Conservation (phyloP, 2,888 invertebrate genomes). For the Hypsopygia costalis region DNA sequence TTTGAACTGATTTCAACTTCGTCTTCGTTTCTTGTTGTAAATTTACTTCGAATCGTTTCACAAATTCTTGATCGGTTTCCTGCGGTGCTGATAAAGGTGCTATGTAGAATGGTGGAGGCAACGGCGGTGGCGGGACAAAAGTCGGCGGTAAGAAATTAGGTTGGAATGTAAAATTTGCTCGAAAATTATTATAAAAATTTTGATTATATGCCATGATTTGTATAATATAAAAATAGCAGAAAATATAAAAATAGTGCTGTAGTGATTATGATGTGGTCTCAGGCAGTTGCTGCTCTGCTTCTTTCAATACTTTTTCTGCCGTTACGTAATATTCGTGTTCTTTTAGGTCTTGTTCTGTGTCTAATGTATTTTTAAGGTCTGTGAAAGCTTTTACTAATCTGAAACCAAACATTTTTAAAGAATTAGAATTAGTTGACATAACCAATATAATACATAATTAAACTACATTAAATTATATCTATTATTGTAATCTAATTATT, state of each 20-base stretch:
- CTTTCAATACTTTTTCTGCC: slow-evolving; percentile 85
- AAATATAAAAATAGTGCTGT: slow-evolving; percentile 25
- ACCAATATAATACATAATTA: too few relatives aligned
- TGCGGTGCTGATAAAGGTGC: slow-evolving; percentile 21
- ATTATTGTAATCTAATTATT: too few relatives aligned
- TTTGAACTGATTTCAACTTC: slow-evolving; percentile 24
- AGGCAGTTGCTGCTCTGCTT: slow-evolving; percentile 82
- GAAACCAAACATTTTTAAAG: slow-evolving; percentile 28
- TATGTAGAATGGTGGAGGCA: slow-evolving; percentile 32
- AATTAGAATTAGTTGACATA: too few relatives aligned
- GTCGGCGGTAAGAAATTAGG: slow-evolving; percentile 21
- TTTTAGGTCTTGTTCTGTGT: slow-evolving; percentile 88
- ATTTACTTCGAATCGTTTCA: slow-evolving; percentile 40
- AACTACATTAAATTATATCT: too few relatives aligned
- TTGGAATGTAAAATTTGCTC: slow-evolving; percentile 62
- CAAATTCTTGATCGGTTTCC: slow-evolving; percentile 40
- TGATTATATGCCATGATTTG: slow-evolving; percentile 67
- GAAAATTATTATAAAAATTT: slow-evolving; percentile 54
- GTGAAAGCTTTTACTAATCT: slow-evolving; percentile 86
- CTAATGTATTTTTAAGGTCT: slow-evolving; percentile 86
- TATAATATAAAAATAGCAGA: slow-evolving; percentile 37
- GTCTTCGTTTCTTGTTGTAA: slow-evolving; percentile 8
- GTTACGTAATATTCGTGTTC: slow-evolving; percentile 85
- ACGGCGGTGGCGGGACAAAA: slow-evolving; percentile 38
- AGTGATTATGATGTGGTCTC: slow-evolving; percentile 45